Base-by-base conservation (phyloP, 1,140 invertebrate species). In the Bombus difficillimus region DNA sequence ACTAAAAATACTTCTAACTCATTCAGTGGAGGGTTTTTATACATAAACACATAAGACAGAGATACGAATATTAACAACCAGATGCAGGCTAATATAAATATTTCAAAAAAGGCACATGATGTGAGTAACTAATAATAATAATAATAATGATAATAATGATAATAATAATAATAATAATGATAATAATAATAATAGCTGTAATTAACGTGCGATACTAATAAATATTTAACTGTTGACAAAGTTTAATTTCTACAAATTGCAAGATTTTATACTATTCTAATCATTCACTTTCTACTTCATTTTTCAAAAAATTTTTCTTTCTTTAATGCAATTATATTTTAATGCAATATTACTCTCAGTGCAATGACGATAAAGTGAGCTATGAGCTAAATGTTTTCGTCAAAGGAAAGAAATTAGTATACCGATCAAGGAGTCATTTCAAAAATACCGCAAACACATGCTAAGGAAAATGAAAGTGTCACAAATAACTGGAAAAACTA, bases 391-490 rank as follows among this genome's bases (percentile, higher is more conserved):
- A 34, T n/a, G 37, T 37, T 8, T 43, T 3, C 10, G 34, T 39
- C 9, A 34, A 75, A 66, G 71, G 57, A 66, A 73, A 64, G 53
- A 69, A 84, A 89, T 90, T 88, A 90, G 87, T 88, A 87, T 82
- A 86, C 62, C 25, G 13, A 86, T 43, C 68, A 32, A 34, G 76
- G 88, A 73, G 75, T 74, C 64, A 87, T 85, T 84, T 72, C 18
- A 53, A 53, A 87, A 84, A 57, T 89, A 86, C 59, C 86, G 83
- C 87, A 89, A 53, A 53, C 47, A 53, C 47, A 53, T 53, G 47
- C 47, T 53, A 53, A 53, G 18, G 47, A 53, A 53, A 53, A 53
- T 53, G 5, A 22, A 53, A 68, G 22, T 74, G 66, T 71, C 83
- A 86, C 41, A 71, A 86, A 43, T 86, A 43, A 53, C 68, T 91